These are phyloP conservation scores for Leucopsar rothschildi DNA, from an alignment of 2,113 vertebrate species.

Conservation along the genomic window DNA sequence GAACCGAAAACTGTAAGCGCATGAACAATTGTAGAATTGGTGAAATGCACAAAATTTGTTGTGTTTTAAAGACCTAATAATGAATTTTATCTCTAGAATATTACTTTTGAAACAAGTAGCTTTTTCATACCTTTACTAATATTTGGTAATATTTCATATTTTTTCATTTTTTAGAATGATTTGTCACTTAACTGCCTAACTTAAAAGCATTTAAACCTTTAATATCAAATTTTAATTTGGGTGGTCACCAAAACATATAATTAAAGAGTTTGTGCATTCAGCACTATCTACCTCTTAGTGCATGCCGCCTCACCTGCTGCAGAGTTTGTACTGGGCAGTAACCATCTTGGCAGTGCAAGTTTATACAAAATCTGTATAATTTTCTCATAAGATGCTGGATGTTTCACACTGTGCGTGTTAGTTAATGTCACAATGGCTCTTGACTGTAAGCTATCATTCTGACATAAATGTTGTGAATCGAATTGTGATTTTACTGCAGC, in stretches of 20 bases:
- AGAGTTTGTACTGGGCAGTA: not conserved
- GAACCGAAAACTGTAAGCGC: not conserved
- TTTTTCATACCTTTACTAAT: not conserved
- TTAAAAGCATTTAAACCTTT: not conserved
- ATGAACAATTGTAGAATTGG: not conserved
- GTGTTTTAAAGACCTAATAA: not conserved
- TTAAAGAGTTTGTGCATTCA: not conserved
- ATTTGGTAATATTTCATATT: not conserved
- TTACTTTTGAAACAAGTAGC: not conserved
- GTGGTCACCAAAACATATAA: not conserved
- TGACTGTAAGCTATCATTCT: slow-evolving; percentile 43
- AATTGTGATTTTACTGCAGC: slow-evolving; percentile 17
- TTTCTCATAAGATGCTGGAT: not conserved
- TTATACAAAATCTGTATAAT: not conserved
- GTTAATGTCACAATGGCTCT: not conserved
- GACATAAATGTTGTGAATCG: slow-evolving; percentile 26
- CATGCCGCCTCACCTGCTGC: not conserved
- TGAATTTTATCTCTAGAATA: not conserved
- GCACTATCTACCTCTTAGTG: not conserved
- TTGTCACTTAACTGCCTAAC: not conserved
- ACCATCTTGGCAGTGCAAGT: not conserved
- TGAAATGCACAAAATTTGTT: not conserved
- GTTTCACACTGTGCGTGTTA: not conserved
- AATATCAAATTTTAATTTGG: not conserved
- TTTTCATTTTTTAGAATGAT: not conserved